Evolutionary conservation across 2,113 vertebrate genomes (phyloP).

Genomic region (Anser brachyrhynchus): DNA sequence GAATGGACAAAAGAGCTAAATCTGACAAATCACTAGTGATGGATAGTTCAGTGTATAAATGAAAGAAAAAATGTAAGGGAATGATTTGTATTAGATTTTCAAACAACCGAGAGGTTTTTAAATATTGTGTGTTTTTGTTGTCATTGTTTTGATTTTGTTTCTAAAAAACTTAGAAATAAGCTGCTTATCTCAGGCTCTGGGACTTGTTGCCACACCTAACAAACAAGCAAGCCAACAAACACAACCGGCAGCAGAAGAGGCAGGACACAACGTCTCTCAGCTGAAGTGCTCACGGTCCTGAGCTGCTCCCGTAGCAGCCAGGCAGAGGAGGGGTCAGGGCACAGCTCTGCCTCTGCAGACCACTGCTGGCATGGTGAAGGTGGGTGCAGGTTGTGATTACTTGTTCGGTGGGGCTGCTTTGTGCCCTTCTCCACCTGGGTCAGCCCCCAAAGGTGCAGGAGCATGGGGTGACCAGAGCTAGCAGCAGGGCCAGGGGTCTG

Average conservation of each 20-base stretch:
- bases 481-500: neutral
- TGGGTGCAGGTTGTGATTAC: neutral
- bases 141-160: neutral
- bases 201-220: neutral
- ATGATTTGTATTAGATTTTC: neutral
- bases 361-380: accelerated
- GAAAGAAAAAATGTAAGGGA: neutral
- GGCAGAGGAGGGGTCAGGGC: neutral
- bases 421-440: neutral
- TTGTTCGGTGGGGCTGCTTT: neutral
- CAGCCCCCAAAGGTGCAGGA: neutral
- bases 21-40: neutral
- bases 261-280: neutral
- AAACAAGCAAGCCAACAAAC: neutral
- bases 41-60: neutral
- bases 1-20: neutral
- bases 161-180: neutral
- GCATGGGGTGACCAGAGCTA: neutral
- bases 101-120: neutral
- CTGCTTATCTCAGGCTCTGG: neutral
- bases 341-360: neutral
- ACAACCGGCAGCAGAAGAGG: neutral
- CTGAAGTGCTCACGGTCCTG: neutral
- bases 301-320: accelerated
- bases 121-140: neutral